Percentiles rank a stretch among this genome's conserved stretches.
These are phyloP conservation scores for Papilio elwesi DNA, from an alignment of 2,888 invertebrate genomes.

Conservation along the genomic window DNA sequence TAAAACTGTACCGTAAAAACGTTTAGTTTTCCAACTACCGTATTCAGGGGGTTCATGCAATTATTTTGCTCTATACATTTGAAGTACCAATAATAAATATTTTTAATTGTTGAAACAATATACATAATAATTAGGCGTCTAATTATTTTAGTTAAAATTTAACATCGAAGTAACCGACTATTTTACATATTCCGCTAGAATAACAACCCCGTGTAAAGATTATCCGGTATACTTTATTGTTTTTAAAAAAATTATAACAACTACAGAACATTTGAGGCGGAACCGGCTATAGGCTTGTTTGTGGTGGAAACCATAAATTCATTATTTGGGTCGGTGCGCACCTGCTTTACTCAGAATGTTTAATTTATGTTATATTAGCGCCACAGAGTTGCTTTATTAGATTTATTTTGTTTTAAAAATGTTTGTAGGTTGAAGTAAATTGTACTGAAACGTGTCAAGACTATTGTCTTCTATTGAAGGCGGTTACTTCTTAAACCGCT, in stretches of 20 bases:
- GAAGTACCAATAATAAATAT: not conserved
- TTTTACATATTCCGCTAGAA: not conserved
- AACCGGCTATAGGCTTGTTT: constrained; percentile 18
- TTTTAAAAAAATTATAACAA: constrained; percentile 16
- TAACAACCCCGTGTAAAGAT: not conserved
- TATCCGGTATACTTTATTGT: not conserved
- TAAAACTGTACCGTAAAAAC: no score
- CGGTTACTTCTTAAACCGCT: no score
- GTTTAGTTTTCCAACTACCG: no score
- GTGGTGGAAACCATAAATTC: constrained; percentile 37
- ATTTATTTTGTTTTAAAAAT: no score
- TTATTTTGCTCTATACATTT: not conserved
- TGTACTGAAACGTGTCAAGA: not conserved
- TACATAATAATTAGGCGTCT: not conserved
- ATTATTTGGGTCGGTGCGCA: constrained; percentile 32
- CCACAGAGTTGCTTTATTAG: not conserved
- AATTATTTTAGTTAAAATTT: not conserved
- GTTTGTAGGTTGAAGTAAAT: not conserved
- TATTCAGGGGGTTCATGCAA: no score
- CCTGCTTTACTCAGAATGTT: constrained; percentile 34
- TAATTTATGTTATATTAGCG: constrained; percentile 16
- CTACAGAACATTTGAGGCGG: constrained; percentile 11
- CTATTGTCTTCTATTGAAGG: no score
- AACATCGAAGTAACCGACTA: not conserved
- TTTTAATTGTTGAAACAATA: not conserved